A percentile compares a stretch with the other conserved stretches of the same genome.
These are phyloP conservation scores for Caenorhabditis latens DNA, from an alignment of 1,140 invertebrate species.

Conservation along the genomic window DNA sequence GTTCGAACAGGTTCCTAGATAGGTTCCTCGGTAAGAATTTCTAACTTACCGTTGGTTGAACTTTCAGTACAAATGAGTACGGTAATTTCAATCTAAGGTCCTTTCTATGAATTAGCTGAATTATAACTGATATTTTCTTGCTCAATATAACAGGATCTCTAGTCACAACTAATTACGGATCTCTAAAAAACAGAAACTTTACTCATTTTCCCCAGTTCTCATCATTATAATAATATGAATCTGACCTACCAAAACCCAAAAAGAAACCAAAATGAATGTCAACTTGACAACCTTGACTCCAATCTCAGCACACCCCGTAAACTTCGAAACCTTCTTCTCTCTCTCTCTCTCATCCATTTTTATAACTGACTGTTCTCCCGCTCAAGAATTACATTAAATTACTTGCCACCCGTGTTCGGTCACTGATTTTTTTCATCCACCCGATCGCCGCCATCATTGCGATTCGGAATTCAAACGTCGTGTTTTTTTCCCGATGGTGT, in stretches of 20 bases:
- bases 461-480: conserved; percentile 21
- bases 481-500: background rate
- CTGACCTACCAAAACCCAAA: background rate
- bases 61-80: no score
- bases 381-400: background rate
- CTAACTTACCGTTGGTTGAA: no score
- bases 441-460: background rate
- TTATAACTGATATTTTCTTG: no score
- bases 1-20: background rate
- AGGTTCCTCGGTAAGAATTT: no score
- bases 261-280: background rate
- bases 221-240: background rate
- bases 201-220: background rate
- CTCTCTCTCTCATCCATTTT: conserved; percentile 14
- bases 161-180: no score
- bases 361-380: conserved; percentile 14
- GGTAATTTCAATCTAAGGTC: no score
- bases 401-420: conserved; percentile 13
- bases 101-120: no score
- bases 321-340: background rate
- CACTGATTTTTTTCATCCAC: conserved; percentile 1
- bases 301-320: conserved; percentile 36
- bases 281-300: conserved; percentile 50
- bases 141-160: no score
- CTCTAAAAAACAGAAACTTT: no score